phyloP scores from a whole-genome alignment of 2,113 vertebrate genomes.

The Illadopsis cleaveri region DNA sequence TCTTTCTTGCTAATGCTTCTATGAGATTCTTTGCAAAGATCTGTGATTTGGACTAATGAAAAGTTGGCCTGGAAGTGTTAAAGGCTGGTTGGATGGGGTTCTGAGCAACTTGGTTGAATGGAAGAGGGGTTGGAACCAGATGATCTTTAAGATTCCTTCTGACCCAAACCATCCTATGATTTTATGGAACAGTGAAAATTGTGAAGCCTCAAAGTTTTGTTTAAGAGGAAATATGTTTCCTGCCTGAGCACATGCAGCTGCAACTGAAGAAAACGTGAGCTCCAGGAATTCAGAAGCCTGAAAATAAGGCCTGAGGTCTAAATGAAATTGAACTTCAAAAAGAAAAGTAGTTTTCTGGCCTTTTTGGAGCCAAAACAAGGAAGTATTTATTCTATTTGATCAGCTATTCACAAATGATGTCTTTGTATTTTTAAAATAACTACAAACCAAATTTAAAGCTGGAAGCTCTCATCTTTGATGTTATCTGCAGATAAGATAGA shows the following conservation, averaged over 20 bases:
- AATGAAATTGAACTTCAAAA: constrained; percentile 71
- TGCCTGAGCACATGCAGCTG: background rate
- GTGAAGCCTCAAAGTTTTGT: background rate
- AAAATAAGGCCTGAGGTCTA: constrained; percentile 39
- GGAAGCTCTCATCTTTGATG: constrained; percentile 75
- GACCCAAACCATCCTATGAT: background rate
- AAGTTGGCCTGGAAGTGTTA: background rate
- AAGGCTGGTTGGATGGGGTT: background rate
- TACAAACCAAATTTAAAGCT: constrained; percentile 71
- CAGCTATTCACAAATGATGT: constrained; percentile 74
- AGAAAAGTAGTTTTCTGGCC: constrained; percentile 60
- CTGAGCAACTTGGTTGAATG: background rate
- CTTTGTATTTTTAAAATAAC: constrained; percentile 74
- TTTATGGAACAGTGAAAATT: background rate
- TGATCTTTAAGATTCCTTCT: background rate
- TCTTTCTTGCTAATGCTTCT: background rate
- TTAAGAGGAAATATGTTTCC: background rate
- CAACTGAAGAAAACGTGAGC: background rate
- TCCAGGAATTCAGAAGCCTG: background rate
- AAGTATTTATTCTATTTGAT: constrained; percentile 76
- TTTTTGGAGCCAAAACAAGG: constrained; percentile 65
- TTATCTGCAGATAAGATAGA: constrained; percentile 72
- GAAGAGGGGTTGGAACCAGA: background rate
- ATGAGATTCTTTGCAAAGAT: background rate
- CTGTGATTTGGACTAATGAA: background rate